phyloP scores from a whole-genome alignment of 2,888 invertebrate species.

The Carcina quercana region DNA sequence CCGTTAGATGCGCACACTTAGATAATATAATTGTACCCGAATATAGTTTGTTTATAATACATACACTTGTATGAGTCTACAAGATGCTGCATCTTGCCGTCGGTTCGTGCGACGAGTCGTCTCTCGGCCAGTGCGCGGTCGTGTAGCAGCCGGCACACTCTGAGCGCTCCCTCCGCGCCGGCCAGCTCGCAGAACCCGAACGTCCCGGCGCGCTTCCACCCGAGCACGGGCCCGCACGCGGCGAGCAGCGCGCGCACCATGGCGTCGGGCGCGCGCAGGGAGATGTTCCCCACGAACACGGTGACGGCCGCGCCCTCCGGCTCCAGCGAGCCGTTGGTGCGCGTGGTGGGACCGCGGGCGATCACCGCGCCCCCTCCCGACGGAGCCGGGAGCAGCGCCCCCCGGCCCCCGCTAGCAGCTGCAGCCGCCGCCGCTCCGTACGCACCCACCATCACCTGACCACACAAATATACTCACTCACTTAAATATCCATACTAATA shows the following conservation, averaged over 20 bases:
- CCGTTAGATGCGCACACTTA: background rate
- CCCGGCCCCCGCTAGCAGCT: constrained; percentile 33
- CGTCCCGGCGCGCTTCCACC: constrained; percentile 98
- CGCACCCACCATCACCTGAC: constrained; percentile 62
- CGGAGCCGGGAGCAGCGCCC: constrained; percentile 40
- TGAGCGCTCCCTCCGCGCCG: constrained; percentile 92
- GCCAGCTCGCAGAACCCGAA: constrained; percentile 99
- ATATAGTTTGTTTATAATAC: no score
- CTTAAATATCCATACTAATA: no score
- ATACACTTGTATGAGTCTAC: constrained; percentile 94
- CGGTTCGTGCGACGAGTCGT: constrained; percentile 95
- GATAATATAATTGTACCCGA: no score
- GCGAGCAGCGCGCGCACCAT: constrained; percentile 95
- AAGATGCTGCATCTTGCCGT: constrained; percentile 96
- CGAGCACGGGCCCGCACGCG: constrained; percentile 94
- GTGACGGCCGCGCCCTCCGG: constrained; percentile 92
- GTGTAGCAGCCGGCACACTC: constrained; percentile 94
- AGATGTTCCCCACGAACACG: constrained; percentile 88
- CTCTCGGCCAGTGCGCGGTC: constrained; percentile 95
- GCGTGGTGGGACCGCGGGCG: constrained; percentile 45
- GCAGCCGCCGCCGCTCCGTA: constrained; percentile 36
- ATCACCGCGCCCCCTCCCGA: constrained; percentile 30
- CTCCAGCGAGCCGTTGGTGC: constrained; percentile 51
- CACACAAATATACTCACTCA: background rate
- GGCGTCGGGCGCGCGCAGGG: constrained; percentile 94